Conservation (phyloP, 2,797 vertebrate species). For the Rhynchonycteris naso region DNA sequence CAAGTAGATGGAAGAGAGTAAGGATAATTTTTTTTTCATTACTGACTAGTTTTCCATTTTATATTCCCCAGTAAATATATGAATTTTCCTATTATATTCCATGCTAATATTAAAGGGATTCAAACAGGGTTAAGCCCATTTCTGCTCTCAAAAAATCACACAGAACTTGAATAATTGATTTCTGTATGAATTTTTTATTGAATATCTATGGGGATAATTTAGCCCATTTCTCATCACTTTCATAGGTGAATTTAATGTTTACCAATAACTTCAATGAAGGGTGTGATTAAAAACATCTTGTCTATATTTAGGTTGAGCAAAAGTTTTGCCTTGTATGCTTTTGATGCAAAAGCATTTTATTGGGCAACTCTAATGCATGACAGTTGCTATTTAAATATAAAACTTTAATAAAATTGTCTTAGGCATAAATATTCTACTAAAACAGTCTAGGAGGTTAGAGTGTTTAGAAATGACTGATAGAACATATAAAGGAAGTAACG, state of each 20-base stretch:
- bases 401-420: conserved; percentile 26
- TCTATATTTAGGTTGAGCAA: not conserved
- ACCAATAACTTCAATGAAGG: not conserved
- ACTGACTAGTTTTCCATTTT: not conserved
- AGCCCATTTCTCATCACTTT: not conserved
- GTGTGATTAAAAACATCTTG: not conserved
- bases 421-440: not conserved
- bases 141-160: not conserved
- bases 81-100: not conserved
- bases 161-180: not conserved
- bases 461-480: not conserved
- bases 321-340: conserved; percentile 25
- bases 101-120: not conserved
- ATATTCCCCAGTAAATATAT: not conserved
- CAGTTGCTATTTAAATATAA: conserved; percentile 6
- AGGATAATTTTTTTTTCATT: not conserved
- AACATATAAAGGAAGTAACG: not conserved
- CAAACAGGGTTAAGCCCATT: not conserved
- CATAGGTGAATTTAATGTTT: not conserved
- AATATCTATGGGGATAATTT: not conserved
- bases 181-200: not conserved
- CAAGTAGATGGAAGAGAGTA: not conserved
- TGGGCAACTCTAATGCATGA: not conserved
- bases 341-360: conserved; percentile 22
- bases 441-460: not conserved